Evolutionary conservation across 1,140 invertebrate genomes (phyloP), one percentile per base, ranked within the genome.

Genomic region (Heliconius melpomene): DNA sequence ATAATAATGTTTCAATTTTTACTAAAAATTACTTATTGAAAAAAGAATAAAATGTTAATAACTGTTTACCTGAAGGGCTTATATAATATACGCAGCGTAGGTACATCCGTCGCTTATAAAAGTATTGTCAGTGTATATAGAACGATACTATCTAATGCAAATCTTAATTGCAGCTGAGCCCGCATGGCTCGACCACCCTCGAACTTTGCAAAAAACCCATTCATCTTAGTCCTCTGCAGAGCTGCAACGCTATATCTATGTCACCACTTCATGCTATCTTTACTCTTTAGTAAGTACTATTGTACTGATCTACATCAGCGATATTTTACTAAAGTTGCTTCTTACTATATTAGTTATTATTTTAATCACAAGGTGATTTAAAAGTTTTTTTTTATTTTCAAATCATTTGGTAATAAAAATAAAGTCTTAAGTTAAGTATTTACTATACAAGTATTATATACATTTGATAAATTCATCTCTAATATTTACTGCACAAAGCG

Each of bases 131-230:
- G 84, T 85, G 85, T 82, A 26, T 83, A 84, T 80, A 74, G 78
- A 57, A 74, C 74, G 29, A 77, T 72, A 76, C 79, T 84, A 74
- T 81, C 83, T 72, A 83, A 76, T 80, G 88, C 87, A 81, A 88
- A 89, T 83, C 80, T 82, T 46, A 77, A 77, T 82, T 82, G 86
- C 88, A 91, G 90, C 90, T 91, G 91, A 87, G 84, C 92, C 92
- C 91, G 90, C 91, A 92, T 92, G 79, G 32, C 36, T 84, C 84
- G 89, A 90, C 91, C 91, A 90, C 91, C 90, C 91, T 88, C 85
- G 82, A 80, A 83, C 83, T 83, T 83, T 83, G 86, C 82, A 84
- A 86, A 86, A 87, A 83, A 77, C 46, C 46, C 50, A 75, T 77
- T 77, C 76, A 72, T 29, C 70, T 50, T 77, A 26, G 76, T 29